Base-by-base conservation (phyloP, 1,140 invertebrate species). In the Musca domestica region DNA sequence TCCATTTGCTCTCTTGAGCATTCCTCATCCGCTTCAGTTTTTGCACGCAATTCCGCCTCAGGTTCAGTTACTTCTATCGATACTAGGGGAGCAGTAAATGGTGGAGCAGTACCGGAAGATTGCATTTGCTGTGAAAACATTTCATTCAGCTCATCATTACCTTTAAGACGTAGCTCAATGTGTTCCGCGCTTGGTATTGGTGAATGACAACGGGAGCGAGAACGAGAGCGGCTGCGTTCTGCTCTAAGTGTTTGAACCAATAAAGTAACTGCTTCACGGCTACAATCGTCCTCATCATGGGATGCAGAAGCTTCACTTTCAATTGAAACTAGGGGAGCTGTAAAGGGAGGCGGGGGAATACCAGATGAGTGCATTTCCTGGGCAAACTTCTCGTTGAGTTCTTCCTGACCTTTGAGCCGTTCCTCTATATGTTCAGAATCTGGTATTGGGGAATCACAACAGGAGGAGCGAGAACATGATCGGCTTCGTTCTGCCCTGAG, bases 111-210 rank as follows among this genome's bases (percentile, higher is more conserved):
- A 25, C 15, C 23, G 23, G 17, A 20, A 17, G 49, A 22, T 17
- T 19, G 49, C 22, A 22, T 51, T 19, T 51, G 49, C 17, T 51
- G 17, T 51, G 34, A 41, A 41, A 67, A 47, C 22, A 73, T 71
- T 22, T 78, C 75, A 6, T 72, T 66, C 0, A 78, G 41, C 12
- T 74, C 74, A 52, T 78, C 77, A 12, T 79, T 79, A 2, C 77
- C 75, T 22, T 70, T 66, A 10, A 76, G 76, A 20, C 74, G 72
- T 19, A 71, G 78, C 1, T 65, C 56, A 0, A 79, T 70, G 25
- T 79, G 76, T 19, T 72, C 77, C 0, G 77, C 56, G 0, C 74
- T 78, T 17, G 77, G 77, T 49, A 79, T 34, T 0, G 77, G 71
- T 2, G 76, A 78, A n/a, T n/a, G n/a, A n/a, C n/a, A n/a, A 0